Percentiles rank a stretch among this genome's conserved stretches.
Conservation (phyloP, 2,113 vertebrate species). For the Melanostigma gelatinosum region DNA sequence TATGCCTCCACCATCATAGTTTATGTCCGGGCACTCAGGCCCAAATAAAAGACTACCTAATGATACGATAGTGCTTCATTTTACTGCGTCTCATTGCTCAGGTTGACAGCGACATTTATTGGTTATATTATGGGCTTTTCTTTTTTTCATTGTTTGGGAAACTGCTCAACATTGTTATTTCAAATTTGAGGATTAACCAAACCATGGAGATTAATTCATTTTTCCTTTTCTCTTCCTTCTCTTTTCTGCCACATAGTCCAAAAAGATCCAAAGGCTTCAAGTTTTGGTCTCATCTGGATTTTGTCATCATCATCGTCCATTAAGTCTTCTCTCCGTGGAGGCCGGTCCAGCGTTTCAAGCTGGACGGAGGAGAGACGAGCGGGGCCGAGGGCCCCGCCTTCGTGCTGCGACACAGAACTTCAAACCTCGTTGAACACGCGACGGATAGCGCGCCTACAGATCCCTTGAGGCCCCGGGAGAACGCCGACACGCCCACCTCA, state of each 20-base stretch:
- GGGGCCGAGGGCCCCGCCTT: conserved; percentile 77
- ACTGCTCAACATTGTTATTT: background rate
- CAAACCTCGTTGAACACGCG: conserved; percentile 41
- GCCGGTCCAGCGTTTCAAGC: conserved; percentile 73
- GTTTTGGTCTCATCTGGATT: background rate
- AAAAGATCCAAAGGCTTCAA: conserved; percentile 5
- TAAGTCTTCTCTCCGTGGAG: background rate
- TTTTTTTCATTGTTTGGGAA: background rate
- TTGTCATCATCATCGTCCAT: background rate
- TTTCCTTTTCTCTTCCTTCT: background rate
- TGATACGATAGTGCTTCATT: background rate
- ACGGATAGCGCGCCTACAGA: conserved; percentile 40
- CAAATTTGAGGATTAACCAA: conserved; percentile 24
- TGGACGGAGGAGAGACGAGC: conserved; percentile 80
- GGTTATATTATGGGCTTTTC: background rate
- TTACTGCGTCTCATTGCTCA: no score
- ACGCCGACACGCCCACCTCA: conserved; percentile 55
- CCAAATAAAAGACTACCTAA: background rate
- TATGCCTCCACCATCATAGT: background rate
- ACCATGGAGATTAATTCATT: background rate
- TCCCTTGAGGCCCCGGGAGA: conserved; percentile 69
- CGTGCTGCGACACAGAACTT: conserved; percentile 78
- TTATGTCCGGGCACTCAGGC: background rate
- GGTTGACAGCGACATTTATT: background rate
- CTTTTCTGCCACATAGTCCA: conserved; percentile 6